Base-by-base conservation (phyloP, 2,113 vertebrate genomes). In the Meriones unguiculatus region DNA sequence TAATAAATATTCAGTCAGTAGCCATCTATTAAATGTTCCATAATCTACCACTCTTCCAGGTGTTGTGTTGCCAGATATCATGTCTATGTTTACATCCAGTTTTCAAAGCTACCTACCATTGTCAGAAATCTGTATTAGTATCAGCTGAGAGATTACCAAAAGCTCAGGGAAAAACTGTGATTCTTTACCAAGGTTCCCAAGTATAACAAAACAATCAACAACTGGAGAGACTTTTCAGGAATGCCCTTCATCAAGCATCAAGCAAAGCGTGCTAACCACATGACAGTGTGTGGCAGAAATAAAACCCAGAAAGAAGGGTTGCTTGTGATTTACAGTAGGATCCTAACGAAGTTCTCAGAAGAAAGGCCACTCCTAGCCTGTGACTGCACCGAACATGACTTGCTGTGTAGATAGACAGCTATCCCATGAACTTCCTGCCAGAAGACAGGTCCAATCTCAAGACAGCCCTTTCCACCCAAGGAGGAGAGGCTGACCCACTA, bases 21-120 rank as follows among this genome's bases (percentile, higher is more conserved):
- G 88, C 52, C 64, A 67, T 38, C 57, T 75, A 76, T 1, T 17
- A 22, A 85, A 75, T 59, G 65, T 15, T 82, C 17, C 46, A 57
- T 22, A 52, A 54, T 20, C 25, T 84, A 69, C 30, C 28, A 86
- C 35, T 87, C 15, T 62, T 70, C 82, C 41, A 59, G 18, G 30
- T 78, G 87, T 64, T 92, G 12, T 65, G 46, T 75, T 54, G 2
- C 41, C 52, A 17, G 22, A 65, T 22, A 72, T 85, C 67, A n/a
- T 1, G 35, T 95, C 67, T 73, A 65, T 46, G 64, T 94, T 73
- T 18, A 88, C 80, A 22, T 12, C 41, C n/a, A 86, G 70, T 57
- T 94, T 80, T 89, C 59, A 89, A 95, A 91, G 86, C 17, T 32
- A 95, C 38, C 62, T 67, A 46, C 20, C 69, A 50, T 73, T 90